A percentile compares a stretch with the other conserved stretches of the same genome.
phyloP scores from a whole-genome alignment of 2,797 vertebrate genomes.

The Paedocypris micromegethes region DNA sequence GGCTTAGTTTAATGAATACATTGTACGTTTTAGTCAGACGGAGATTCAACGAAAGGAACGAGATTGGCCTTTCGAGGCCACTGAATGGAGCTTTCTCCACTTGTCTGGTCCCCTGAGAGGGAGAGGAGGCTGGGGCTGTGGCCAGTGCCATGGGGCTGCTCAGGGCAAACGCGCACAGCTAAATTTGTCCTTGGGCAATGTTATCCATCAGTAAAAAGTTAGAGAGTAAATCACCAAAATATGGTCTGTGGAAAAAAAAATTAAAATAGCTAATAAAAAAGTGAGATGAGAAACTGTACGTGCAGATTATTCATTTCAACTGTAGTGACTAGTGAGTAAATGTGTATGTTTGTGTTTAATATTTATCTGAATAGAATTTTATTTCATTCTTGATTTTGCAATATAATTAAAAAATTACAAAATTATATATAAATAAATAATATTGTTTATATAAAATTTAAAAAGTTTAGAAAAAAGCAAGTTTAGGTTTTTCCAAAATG shows the following conservation, averaged over 20 bases:
- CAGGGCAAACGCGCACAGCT: conserved; percentile 20
- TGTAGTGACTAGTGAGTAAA: no score
- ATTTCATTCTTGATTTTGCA: no score
- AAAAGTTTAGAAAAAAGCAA: no score
- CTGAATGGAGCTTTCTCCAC: neutral
- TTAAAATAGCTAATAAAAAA: neutral
- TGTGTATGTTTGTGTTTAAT: no score
- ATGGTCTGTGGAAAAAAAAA: no score
- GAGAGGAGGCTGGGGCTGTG: conserved; percentile 5
- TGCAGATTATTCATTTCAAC: neutral
- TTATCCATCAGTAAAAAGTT: conserved; percentile 19
- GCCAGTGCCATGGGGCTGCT: conserved; percentile 32
- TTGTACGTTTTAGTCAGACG: neutral
- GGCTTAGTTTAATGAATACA: neutral
- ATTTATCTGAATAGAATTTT: no score
- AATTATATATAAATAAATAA: no score
- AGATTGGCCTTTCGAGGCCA: conserved; percentile 7
- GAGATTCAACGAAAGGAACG: conserved; percentile 6
- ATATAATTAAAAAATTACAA: no score
- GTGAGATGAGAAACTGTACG: neutral
- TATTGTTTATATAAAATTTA: no score
- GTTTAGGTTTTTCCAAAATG: no score
- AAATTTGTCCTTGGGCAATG: conserved; percentile 26
- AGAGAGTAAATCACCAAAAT: neutral
- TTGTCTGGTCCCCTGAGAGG: conserved; percentile 5